Evolutionary conservation across 2,888 invertebrate species (phyloP), one percentile per base, ranked within the genome.

Genomic region (Pristionchus maxplancki): DNA sequence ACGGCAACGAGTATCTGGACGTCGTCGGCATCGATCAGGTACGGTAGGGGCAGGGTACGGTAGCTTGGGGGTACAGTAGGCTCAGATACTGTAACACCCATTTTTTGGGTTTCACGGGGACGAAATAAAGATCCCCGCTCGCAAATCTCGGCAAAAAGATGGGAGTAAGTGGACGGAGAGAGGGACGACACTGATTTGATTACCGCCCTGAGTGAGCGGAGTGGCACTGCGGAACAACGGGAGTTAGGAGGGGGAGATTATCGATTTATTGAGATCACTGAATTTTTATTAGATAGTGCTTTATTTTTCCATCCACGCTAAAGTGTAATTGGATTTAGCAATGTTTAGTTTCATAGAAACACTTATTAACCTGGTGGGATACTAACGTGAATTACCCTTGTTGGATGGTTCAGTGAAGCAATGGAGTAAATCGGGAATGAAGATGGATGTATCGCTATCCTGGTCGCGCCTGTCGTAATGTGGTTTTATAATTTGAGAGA

Each of bases 11-110:
- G 13, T 83, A 83, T 53, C 53, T 83, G 82, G 82, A 83, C 34
- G 82, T 83, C 53, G 82, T 83, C 82, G 82, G 82, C 31, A 50
- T 83, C 3, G 82, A 83, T 78, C 78, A 78, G 78, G 78, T 48
- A 81, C 50, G 50, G 81, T 31, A 48, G 48, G n/a, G 0, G n/a
- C 11, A 9, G 44, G 11, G 8, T 6, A 44, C 6, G 6, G 11
- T 44, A 44, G 44, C 6, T 44, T 44, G 44, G 8, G 44, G 11
- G 44, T 44, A 11, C 44, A 11, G 44, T 44, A 11, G 44, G 44
- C 11, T 6, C 6, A 11, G 44, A 44, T 6, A 44, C 44, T 44
- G 44, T 44, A 44, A 11, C 11, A 2, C n/a, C 58, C 58, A 5
- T 58, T 58, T 3, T 50, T n/a, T 24, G 24, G n/a, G 24, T 58